Percentiles rank a stretch among this genome's conserved stretches.
Evolutionary conservation across 1,140 invertebrate genomes (phyloP).

Genomic region (Rhagoletis zephyria): DNA sequence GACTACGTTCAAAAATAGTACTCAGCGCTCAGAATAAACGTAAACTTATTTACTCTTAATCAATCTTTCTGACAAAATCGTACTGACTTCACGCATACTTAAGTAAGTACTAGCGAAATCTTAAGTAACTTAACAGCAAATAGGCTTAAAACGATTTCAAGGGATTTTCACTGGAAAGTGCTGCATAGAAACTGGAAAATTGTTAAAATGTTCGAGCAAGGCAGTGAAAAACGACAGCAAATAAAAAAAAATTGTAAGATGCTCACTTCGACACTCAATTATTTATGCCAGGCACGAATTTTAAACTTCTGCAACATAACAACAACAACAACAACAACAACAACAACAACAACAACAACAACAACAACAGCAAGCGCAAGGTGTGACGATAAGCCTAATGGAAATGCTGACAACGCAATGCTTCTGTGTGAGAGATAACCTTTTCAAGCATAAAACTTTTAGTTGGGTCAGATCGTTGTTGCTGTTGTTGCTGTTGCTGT

Average conservation of each 20-base stretch:
- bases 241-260: constrained; percentile 15
- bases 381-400: constrained; percentile 21
- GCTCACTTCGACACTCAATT: constrained; percentile 42
- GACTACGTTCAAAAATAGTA: too few species aligned
- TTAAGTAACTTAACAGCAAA: constrained; percentile 16
- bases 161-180: not conserved
- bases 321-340: too few species aligned
- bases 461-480: not conserved
- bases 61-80: not conserved
- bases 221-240: not conserved
- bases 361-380: not conserved
- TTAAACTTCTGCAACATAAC: constrained; percentile 34
- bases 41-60: not conserved
- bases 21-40: not conserved
- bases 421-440: constrained; percentile 21
- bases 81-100: not conserved
- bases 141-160: constrained; percentile 45
- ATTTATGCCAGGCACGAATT: constrained; percentile 48
- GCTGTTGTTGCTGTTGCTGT: not conserved
- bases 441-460: constrained; percentile 35
- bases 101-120: not conserved
- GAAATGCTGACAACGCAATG: constrained; percentile 23
- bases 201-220: constrained; percentile 1
- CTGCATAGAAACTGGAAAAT: not conserved
- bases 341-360: too few species aligned